A percentile compares a stretch with the other conserved stretches of the same genome.
phyloP scores from a whole-genome alignment of 2,113 vertebrate species.

The Fregetta grallaria region DNA sequence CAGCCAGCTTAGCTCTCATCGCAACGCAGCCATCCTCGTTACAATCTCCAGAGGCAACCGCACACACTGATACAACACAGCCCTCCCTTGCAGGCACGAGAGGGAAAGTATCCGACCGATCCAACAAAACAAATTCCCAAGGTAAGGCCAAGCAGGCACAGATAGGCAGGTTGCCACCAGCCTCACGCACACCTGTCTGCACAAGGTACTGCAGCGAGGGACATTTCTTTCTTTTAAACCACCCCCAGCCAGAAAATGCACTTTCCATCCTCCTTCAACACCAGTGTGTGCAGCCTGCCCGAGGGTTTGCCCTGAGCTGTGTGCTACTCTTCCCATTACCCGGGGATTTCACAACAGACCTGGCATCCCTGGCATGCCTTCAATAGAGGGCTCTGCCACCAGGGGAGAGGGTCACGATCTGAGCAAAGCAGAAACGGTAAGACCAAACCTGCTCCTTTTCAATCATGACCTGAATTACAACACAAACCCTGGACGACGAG shows the following conservation, averaged over 20 bases:
- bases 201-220: not conserved
- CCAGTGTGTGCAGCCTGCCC: not conserved
- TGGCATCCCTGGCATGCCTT: not conserved
- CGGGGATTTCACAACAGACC: not conserved
- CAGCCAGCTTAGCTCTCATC: not conserved
- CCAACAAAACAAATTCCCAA: not conserved
- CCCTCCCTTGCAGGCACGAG: not conserved
- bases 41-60: not conserved
- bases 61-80: not conserved
- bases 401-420: not conserved
- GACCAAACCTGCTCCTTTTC: not conserved
- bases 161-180: not conserved
- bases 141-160: not conserved
- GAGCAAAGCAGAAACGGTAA: accelerated
- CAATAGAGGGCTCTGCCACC: not conserved
- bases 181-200: not conserved
- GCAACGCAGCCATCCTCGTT: accelerated
- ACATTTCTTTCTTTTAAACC: not conserved
- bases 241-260: not conserved
- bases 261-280: not conserved
- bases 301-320: not conserved
- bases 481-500: accelerated
- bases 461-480: not conserved
- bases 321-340: not conserved
- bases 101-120: not conserved